Conservation (phyloP, 2,113 vertebrate genomes). For the Tautogolabrus adspersus region DNA sequence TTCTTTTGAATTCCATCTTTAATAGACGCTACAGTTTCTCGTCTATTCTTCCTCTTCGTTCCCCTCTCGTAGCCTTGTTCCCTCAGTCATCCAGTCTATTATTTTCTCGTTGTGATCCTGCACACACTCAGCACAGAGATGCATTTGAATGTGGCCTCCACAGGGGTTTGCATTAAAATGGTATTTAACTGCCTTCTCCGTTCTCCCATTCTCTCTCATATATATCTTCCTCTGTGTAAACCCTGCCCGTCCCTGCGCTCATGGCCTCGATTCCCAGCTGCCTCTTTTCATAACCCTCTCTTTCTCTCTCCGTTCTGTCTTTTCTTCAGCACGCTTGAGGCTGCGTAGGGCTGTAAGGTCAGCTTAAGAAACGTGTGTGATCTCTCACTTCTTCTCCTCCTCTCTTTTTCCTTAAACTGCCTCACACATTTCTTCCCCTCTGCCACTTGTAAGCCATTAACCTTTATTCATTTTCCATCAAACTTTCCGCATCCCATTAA, state of each 20-base stretch:
- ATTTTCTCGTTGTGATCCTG: conserved; percentile 62
- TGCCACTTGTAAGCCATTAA: conserved; percentile 71
- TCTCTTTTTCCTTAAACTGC: conserved; percentile 41
- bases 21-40: conserved; percentile 65
- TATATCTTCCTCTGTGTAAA: conserved; percentile 28
- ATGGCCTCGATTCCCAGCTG: conserved; percentile 41
- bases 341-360: conserved; percentile 53
- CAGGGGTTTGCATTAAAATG: conserved; percentile 74
- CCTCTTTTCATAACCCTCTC: conserved; percentile 53
- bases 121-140: conserved; percentile 61
- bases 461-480: conserved; percentile 57
- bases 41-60: conserved; percentile 46
- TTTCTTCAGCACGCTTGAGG: conserved; percentile 33
- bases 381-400: conserved; percentile 31
- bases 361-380: conserved; percentile 54
- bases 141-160: conserved; percentile 68
- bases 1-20: conserved; percentile 77
- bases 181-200: conserved; percentile 76
- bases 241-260: conserved; percentile 14
- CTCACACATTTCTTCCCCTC: conserved; percentile 40
- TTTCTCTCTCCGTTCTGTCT: neutral
- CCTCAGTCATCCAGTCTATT: conserved; percentile 64
- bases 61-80: conserved; percentile 40
- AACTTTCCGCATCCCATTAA: conserved; percentile 46
- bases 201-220: conserved; percentile 34